Conservation (phyloP, 92 coral and sea anemone genomes). For the Epizoanthus scotinus region DNA sequence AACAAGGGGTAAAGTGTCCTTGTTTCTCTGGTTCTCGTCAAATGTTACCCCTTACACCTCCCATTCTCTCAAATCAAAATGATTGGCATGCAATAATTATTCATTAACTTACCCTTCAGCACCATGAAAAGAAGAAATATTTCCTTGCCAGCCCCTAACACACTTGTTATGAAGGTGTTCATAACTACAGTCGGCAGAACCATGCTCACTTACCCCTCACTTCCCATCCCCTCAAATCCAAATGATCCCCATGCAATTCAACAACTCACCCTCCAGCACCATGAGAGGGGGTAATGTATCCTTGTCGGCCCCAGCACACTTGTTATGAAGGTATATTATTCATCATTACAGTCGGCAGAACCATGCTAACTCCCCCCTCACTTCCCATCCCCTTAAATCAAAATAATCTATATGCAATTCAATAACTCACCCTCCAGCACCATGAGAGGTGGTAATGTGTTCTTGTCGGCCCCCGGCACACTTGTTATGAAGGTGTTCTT, state of each 20-base stretch:
- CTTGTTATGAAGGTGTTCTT: conserved; percentile 89
- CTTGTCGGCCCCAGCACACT: conserved; percentile 80
- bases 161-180: conserved; percentile 91
- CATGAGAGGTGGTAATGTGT: conserved; percentile 74
- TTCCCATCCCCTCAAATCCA: no score
- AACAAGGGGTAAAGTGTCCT: no score
- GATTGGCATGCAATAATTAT: no score
- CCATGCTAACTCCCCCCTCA: conserved; percentile 62
- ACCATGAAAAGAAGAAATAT: conserved; percentile 75
- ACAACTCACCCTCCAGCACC: conserved; percentile 80
- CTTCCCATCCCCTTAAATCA: no score
- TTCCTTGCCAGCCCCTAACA: conserved; percentile 76
- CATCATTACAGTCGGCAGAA: conserved; percentile 66
- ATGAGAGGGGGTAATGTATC: conserved; percentile 78
- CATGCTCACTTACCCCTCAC: no score
- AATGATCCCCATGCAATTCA: no score
- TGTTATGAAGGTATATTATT: conserved; percentile 91
- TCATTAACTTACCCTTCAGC: conserved; percentile 79
- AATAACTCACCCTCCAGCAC: conserved; percentile 82
- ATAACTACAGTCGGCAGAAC: conserved; percentile 68
- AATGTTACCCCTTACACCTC: no score
- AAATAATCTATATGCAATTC: no score
- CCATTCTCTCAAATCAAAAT: no score
- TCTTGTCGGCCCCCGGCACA: conserved; percentile 76
- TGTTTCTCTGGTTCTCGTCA: no score